phyloP scores from a whole-genome alignment of 2,888 invertebrate genomes.

The Hydrotaea diabolus region DNA sequence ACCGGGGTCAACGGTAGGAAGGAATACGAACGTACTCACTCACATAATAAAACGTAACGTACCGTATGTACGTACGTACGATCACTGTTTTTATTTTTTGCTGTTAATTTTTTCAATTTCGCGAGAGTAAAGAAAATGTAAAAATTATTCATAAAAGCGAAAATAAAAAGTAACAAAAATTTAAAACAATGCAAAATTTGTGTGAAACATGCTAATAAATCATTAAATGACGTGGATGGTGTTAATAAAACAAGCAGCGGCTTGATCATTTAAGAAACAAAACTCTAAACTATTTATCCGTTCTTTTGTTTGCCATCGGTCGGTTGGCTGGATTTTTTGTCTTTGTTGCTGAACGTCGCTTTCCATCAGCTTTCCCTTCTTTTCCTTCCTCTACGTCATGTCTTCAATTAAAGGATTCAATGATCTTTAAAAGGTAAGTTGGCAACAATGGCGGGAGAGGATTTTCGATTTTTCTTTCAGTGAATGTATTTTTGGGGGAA shows the following conservation, averaged over 20 bases:
- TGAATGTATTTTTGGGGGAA: not conserved
- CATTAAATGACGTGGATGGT: not conserved
- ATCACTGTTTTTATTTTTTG: constrained; percentile 58
- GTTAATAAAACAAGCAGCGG: not conserved
- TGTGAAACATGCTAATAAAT: constrained; percentile 4
- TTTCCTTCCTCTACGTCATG: constrained; percentile 26
- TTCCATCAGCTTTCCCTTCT: not conserved
- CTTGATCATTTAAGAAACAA: not conserved
- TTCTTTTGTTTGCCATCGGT: not conserved
- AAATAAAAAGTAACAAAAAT: constrained; percentile 42
- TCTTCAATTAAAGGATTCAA: constrained; percentile 55
- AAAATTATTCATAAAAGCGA: constrained; percentile 58
- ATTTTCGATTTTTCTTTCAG: not conserved
- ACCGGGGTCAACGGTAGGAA: constrained; percentile 68
- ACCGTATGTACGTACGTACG: constrained; percentile 61
- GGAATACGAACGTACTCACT: constrained; percentile 56
- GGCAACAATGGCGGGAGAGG: not conserved
- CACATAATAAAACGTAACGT: constrained; percentile 52
- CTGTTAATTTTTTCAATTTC: not conserved
- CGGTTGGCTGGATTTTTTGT: no score
- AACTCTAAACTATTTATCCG: not conserved
- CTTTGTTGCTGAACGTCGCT: not conserved
- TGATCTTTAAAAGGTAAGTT: constrained; percentile 56
- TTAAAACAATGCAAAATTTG: not conserved
- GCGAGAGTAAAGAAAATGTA: constrained; percentile 53